Evolutionary conservation across 2,113 vertebrate species (phyloP).

Genomic region (Sus scrofa): T2T-Sscrofa CM000824.6:225879001-225879500

Average conservation of each 20-base stretch:
- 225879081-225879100: not conserved
- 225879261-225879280: conserved; percentile 49
- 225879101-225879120: not conserved
- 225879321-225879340: conserved; percentile 44
- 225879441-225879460: not conserved
- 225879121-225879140: not conserved
- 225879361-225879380: conserved; percentile 25
- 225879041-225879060: not conserved
- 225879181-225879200: conserved; percentile 12
- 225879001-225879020: not conserved
- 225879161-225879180: not conserved
- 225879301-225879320: not conserved
- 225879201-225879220: not conserved
- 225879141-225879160: not conserved
- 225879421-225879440: conserved; percentile 6
- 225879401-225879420: not conserved
- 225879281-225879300: conserved; percentile 41
- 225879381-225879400: conserved; percentile 43
- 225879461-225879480: not conserved
- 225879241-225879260: conserved; percentile 19
- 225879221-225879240: not conserved
- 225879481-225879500: not conserved
- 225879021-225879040: not conserved
- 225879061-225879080: not conserved
- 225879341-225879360: conserved; percentile 40